Conservation (phyloP, 2,113 vertebrate species). For the Prochilodus magdalenae region DNA sequence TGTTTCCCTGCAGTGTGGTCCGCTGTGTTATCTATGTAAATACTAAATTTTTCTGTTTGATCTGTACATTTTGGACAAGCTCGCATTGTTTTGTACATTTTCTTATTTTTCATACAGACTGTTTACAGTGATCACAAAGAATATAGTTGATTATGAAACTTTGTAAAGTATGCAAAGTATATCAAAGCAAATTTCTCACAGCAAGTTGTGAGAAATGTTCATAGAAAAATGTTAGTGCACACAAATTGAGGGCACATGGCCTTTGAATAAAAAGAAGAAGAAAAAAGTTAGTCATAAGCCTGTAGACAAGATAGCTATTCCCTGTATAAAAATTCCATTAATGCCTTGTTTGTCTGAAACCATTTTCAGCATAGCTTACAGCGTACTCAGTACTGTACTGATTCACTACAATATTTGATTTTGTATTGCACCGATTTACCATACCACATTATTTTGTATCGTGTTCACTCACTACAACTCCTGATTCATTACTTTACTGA, state of each 20-base stretch:
- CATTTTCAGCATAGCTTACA: not conserved
- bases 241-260: not conserved
- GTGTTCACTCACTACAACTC: too few species aligned
- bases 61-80: not conserved
- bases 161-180: not conserved
- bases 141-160: not conserved
- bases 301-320: not conserved
- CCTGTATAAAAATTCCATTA: not conserved
- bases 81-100: constrained; percentile 1
- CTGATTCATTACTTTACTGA: not conserved
- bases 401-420: too few species aligned
- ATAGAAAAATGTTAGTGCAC: not conserved
- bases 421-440: too few species aligned
- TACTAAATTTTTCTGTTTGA: not conserved
- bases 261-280: not conserved
- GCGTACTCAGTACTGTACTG: not conserved
- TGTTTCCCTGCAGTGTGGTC: too few species aligned
- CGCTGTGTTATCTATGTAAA: too few species aligned
- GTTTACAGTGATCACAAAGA: not conserved
- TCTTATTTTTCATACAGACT: not conserved
- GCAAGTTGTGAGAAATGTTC: not conserved
- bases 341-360: too few species aligned
- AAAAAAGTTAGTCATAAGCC: not conserved
- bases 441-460: too few species aligned
- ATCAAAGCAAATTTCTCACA: not conserved